Conservation (phyloP, 1,140 invertebrate genomes). For the Gryllus bimaculatus region DNA sequence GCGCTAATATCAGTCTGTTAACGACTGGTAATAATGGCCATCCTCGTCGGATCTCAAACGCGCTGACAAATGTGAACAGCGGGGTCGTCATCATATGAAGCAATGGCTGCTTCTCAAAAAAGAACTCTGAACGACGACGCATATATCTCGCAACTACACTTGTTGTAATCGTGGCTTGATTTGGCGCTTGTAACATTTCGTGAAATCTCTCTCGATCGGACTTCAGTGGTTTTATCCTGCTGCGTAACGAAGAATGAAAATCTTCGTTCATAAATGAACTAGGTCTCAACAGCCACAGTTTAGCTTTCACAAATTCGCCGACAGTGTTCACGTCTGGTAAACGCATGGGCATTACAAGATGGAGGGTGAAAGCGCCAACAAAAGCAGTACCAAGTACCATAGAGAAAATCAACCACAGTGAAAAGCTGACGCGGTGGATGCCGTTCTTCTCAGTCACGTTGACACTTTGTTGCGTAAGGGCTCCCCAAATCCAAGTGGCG, state of each 20-base stretch:
- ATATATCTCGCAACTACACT: background rate
- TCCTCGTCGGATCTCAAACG: background rate
- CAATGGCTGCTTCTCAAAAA: background rate
- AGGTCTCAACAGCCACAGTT: background rate
- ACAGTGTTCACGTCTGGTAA: background rate
- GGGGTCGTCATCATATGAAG: background rate
- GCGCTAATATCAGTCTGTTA: background rate
- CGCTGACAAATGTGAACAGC: background rate
- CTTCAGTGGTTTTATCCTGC: background rate
- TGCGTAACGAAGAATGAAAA: background rate
- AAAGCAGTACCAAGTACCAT: background rate
- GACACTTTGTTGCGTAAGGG: background rate
- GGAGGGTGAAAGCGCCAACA: background rate
- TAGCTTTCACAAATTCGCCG: background rate
- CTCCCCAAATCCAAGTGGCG: background rate
- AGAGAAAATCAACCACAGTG: background rate
- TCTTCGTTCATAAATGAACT: background rate
- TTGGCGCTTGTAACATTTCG: background rate
- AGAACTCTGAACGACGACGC: background rate
- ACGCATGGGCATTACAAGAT: background rate
- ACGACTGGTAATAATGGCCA: background rate
- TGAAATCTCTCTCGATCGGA: background rate
- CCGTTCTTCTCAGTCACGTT: background rate
- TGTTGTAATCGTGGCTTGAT: background rate
- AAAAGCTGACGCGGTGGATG: background rate